Evolutionary conservation across 2,797 vertebrate genomes (phyloP), one percentile per base, ranked within the genome.

Genomic region (Tragopan temminckii): DNA sequence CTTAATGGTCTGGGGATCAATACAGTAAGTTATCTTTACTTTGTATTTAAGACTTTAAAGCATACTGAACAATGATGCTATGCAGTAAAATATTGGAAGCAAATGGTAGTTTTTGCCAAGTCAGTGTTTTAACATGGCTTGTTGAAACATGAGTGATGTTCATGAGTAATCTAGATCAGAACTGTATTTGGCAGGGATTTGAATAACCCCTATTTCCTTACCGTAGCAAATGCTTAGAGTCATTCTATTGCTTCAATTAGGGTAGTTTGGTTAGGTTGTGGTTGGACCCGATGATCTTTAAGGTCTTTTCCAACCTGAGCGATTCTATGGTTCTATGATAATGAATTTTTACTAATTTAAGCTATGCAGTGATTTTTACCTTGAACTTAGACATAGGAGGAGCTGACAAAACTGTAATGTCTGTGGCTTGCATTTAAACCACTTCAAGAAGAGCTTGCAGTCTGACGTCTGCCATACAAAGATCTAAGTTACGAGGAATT

Each of bases 1-100:
- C 98, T 99, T 46, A 97, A 98, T 83, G 98, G 98, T 78, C 95
- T 99, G 86, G 98, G 98, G 35, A 98, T 99, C 85, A 95, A 98
- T 53, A 98, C 98, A 42, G 98, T 99, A 97, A 98, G 98, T 97
- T 68, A 58, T 61, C 93, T 95, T 90, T 87, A 88, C 19, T 76
- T 94, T 79, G 58, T 86, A 45, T 4, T 70, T 48, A 36, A 59
- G 13, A 64, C 17, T 70, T 63, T 5, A 55, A 50, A 53, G n/a
- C 27, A 4, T 55, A 48, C 5, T 4, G 66, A 46, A 40, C 21
- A 88, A 35, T 59, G 64, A 9, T 67, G 14, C n/a, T 78, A 11
- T 50, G 38, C 35, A 53, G 4, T 45, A 70, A 74, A 84, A n/a
- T 67, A 48, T 13, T 80, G 48, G 50, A 50, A 59, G 12, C 12